Percentiles rank a stretch among this genome's conserved stretches.
Conservation (phyloP, 2,888 invertebrate species). For the Rhyacophila evoluta region DNA sequence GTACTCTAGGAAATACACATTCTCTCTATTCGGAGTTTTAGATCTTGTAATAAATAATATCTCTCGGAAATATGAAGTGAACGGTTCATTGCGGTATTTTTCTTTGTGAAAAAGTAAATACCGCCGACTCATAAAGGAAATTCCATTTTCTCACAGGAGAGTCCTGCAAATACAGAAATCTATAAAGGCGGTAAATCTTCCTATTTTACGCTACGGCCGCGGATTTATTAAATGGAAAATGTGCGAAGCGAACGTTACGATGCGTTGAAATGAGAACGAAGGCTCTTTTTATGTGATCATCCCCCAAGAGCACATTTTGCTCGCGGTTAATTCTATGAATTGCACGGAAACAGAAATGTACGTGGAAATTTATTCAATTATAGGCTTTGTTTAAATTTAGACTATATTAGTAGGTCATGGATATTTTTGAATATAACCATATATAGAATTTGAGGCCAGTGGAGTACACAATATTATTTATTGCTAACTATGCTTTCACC, state of each 20-base stretch:
- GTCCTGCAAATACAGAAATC: conserved; percentile 12
- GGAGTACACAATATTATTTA: too few relatives aligned
- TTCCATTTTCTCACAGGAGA: conserved; percentile 14
- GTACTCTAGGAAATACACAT: too few relatives aligned
- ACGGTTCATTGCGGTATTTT: not conserved
- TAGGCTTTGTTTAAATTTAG: not conserved
- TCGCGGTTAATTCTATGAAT: too few relatives aligned
- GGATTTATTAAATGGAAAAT: conserved; percentile 4
- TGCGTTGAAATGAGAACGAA: not conserved
- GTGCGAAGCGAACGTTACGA: not conserved
- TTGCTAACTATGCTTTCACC: too few relatives aligned
- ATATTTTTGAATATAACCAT: not conserved
- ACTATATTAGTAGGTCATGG: not conserved
- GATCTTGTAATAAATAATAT: not conserved
- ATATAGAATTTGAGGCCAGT: not conserved
- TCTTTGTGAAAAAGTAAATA: conserved; percentile 14
- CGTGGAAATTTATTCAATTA: too few relatives aligned
- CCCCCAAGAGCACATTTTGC: too few relatives aligned
- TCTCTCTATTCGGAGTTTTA: not conserved
- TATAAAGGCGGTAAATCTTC: not conserved
- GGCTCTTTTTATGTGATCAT: not conserved
- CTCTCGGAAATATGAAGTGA: not conserved
- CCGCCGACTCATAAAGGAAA: conserved; percentile 8
- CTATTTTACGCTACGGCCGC: not conserved
- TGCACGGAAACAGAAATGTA: too few relatives aligned